phyloP scores from a whole-genome alignment of 2,888 invertebrate genomes.

The Eugnorisma glareosa region DNA sequence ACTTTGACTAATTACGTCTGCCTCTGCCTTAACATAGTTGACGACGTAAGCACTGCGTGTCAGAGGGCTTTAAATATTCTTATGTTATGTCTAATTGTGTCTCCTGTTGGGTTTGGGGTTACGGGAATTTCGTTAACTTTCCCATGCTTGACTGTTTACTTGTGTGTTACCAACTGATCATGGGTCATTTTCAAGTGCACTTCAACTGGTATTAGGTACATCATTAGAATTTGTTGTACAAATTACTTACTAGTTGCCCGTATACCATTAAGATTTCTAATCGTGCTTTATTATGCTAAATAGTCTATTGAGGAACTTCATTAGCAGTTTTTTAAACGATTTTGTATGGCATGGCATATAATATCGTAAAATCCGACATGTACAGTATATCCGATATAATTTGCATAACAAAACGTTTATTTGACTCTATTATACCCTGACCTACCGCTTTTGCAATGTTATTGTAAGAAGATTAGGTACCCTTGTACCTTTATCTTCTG shows the following conservation, averaged over 20 bases:
- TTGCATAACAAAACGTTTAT: slow-evolving; percentile 58
- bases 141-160: slow-evolving; percentile 7
- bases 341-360: slow-evolving; percentile 43
- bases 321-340: slow-evolving; percentile 31
- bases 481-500: too few species aligned
- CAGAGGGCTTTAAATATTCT: slow-evolving; percentile 63
- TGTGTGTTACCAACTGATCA: background rate
- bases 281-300: slow-evolving; percentile 48
- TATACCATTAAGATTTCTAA: slow-evolving; percentile 24
- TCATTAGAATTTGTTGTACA: background rate
- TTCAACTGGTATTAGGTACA: background rate
- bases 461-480: slow-evolving; percentile 1
- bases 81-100: slow-evolving; percentile 29
- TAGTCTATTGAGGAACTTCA: slow-evolving; percentile 46
- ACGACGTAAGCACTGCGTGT: slow-evolving; percentile 55
- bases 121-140: slow-evolving; percentile 28
- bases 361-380: slow-evolving; percentile 46
- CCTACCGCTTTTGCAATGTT: slow-evolving; percentile 38
- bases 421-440: slow-evolving; percentile 26
- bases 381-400: slow-evolving; percentile 44
- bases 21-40: slow-evolving; percentile 62
- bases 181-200: background rate
- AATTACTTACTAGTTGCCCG: slow-evolving; percentile 3
- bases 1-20: slow-evolving; percentile 72
- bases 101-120: slow-evolving; percentile 23